These are phyloP conservation scores for Hirtodrosophila duncani DNA, from an alignment of 2,888 invertebrate species.

Conservation along the genomic window DNA sequence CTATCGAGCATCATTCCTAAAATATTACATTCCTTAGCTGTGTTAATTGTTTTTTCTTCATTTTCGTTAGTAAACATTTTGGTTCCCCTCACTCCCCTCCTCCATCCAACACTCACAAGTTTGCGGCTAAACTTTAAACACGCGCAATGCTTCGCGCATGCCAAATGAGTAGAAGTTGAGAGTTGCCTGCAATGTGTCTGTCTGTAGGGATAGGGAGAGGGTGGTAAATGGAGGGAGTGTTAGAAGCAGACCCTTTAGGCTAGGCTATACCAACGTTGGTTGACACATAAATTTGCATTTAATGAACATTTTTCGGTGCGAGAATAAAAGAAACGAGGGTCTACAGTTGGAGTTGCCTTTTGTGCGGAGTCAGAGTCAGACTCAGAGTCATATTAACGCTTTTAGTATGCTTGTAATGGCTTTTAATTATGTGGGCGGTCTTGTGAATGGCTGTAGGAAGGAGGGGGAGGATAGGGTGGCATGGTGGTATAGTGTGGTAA, in stretches of 20 bases:
- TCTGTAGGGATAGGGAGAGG: neutral
- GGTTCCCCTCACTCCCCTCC: neutral
- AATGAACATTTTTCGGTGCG: slow-evolving; percentile 55
- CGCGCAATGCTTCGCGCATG: slow-evolving; percentile 63
- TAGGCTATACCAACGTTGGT: slow-evolving; percentile 6
- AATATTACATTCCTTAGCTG: too few species aligned
- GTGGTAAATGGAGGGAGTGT: neutral
- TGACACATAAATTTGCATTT: slow-evolving; percentile 66
- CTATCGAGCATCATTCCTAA: too few species aligned
- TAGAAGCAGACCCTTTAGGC: neutral
- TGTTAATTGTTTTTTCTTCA: slow-evolving; percentile 63
- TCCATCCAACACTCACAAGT: slow-evolving; percentile 10
- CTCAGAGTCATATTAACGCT: slow-evolving; percentile 47
- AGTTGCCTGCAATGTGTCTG: neutral
- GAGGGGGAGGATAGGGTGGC: too few species aligned
- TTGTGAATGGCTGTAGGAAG: neutral
- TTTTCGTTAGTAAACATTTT: slow-evolving; percentile 42
- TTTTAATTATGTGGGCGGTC: slow-evolving; percentile 66
- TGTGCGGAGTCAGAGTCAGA: neutral
- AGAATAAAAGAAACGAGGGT: slow-evolving; percentile 24
- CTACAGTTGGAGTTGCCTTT: neutral
- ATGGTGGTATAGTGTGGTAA: too few species aligned
- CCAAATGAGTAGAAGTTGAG: slow-evolving; percentile 47
- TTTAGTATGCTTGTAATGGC: slow-evolving; percentile 58
- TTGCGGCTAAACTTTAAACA: slow-evolving; percentile 58